A percentile compares a stretch with the other conserved stretches of the same genome.
Evolutionary conservation across 2,888 invertebrate genomes (phyloP).

Genomic region (Danaus chrysippus): DNA sequence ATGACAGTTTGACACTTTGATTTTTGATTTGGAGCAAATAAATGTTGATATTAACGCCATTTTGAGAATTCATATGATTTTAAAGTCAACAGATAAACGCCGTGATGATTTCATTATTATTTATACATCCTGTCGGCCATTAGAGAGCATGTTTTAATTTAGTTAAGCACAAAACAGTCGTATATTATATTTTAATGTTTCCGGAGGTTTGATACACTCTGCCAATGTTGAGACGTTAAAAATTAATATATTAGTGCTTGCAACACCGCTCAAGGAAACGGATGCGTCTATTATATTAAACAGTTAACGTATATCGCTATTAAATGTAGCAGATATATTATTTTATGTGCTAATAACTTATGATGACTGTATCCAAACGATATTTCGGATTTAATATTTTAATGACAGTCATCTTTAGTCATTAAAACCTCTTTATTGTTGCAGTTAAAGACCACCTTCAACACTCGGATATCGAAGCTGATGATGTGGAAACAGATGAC

Average conservation of each 20-base stretch:
- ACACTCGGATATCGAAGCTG: conserved; percentile 80
- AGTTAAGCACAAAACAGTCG: conserved; percentile 63
- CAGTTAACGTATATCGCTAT: conserved; percentile 45
- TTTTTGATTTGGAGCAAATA: conserved; percentile 37
- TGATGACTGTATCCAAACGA: too few relatives aligned
- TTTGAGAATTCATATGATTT: conserved; percentile 47
- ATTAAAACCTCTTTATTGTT: conserved; percentile 46
- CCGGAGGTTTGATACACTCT: conserved; percentile 64
- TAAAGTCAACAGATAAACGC: conserved; percentile 56
- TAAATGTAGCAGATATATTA: background rate
- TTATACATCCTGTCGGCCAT: conserved; percentile 66
- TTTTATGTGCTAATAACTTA: too few relatives aligned
- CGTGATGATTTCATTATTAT: conserved; percentile 60
- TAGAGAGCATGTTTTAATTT: conserved; percentile 67
- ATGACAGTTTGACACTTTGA: conserved; percentile 32
- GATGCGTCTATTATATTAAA: conserved; percentile 62
- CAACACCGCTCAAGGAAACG: conserved; percentile 65
- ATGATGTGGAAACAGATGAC: conserved; percentile 81
- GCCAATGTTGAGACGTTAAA: conserved; percentile 69
- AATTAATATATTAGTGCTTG: conserved; percentile 75
- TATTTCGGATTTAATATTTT: background rate
- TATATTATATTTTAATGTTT: conserved; percentile 76
- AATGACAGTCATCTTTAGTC: background rate
- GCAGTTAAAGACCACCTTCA: conserved; percentile 81
- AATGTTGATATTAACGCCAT: conserved; percentile 46